Conservation (phyloP, 1,140 invertebrate species). For the Orius insidiosus region DNA sequence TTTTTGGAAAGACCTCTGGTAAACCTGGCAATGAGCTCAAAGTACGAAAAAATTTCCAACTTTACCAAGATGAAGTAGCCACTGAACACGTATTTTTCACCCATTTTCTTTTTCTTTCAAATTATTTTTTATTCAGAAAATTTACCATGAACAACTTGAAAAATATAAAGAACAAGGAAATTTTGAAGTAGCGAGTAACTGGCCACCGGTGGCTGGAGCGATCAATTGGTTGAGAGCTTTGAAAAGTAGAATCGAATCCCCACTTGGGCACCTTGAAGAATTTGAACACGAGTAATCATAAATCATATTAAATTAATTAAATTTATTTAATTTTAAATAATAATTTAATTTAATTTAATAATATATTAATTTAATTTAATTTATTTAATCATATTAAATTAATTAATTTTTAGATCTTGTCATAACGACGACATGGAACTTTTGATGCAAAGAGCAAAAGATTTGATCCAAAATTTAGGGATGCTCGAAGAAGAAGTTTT, state of each 20-base stretch:
- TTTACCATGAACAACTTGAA: constrained; percentile 25
- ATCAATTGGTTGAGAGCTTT: constrained; percentile 55
- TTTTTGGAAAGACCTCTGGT: constrained; percentile 54
- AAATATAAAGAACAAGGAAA: constrained; percentile 28
- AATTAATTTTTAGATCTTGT: too few relatives aligned
- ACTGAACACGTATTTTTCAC: constrained; percentile 33
- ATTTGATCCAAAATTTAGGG: constrained; percentile 25
- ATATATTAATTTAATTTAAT: too few relatives aligned
- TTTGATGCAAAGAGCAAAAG: constrained; percentile 24
- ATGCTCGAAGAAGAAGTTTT: constrained; percentile 24
- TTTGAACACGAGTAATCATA: constrained; percentile 33
- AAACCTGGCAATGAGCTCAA: constrained; percentile 39
- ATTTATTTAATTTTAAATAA: too few relatives aligned
- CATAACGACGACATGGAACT: constrained; percentile 16
- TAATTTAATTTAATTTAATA: too few relatives aligned
- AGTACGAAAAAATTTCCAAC: constrained; percentile 36
- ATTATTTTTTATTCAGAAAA: too few relatives aligned
- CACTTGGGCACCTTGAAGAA: constrained; percentile 37
- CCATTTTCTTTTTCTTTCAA: not conserved
- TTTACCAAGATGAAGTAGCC: constrained; percentile 44
- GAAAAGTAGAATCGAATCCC: constrained; percentile 36
- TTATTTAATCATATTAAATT: too few relatives aligned
- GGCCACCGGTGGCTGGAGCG: constrained; percentile 51
- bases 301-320: too few relatives aligned
- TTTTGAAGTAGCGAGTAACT: constrained; percentile 42